A percentile compares a stretch with the other conserved stretches of the same genome.
Evolutionary conservation across 2,113 vertebrate species (phyloP).

Genomic region (Macrotis lagotis): DNA sequence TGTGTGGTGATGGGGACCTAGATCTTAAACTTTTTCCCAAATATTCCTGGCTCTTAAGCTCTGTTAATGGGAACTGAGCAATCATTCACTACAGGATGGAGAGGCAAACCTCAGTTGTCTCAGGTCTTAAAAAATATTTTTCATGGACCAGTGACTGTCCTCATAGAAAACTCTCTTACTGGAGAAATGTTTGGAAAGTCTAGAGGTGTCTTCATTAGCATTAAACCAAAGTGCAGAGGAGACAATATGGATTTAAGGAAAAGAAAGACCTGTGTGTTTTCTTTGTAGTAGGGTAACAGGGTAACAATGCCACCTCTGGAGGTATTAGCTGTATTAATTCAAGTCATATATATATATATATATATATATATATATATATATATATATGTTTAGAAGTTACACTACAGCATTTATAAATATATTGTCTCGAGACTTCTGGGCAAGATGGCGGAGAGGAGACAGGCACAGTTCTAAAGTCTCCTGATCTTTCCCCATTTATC

Average conservation of each 20-base stretch:
- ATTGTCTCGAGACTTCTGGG: conserved; percentile 90
- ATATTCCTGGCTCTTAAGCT: conserved; percentile 39
- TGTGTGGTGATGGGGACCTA: conserved; percentile 70
- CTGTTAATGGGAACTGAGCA: not conserved
- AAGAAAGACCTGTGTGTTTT: conserved; percentile 85
- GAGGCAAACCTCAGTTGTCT: conserved; percentile 59
- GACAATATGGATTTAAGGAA: conserved; percentile 87
- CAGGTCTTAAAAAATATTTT: conserved; percentile 64
- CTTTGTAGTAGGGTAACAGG: conserved; percentile 86
- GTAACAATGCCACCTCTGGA: conserved; percentile 80
- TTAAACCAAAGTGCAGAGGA: conserved; percentile 79
- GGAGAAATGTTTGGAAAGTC: conserved; percentile 87
- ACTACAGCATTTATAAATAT: conserved; percentile 62
- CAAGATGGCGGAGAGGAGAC: too few species aligned
- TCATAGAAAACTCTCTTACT: conserved; percentile 87
- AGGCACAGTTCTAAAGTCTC: too few species aligned
- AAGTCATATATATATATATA: too few species aligned
- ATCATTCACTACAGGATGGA: conserved; percentile 60
- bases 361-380: too few species aligned
- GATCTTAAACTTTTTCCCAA: conserved; percentile 32
- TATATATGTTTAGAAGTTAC: too few species aligned
- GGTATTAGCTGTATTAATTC: not conserved
- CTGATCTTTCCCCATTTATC: too few species aligned
- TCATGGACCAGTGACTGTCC: conserved; percentile 79
- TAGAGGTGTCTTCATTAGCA: conserved; percentile 84